Conservation (phyloP, 2,113 vertebrate species). For the Lonchura striata region DNA sequence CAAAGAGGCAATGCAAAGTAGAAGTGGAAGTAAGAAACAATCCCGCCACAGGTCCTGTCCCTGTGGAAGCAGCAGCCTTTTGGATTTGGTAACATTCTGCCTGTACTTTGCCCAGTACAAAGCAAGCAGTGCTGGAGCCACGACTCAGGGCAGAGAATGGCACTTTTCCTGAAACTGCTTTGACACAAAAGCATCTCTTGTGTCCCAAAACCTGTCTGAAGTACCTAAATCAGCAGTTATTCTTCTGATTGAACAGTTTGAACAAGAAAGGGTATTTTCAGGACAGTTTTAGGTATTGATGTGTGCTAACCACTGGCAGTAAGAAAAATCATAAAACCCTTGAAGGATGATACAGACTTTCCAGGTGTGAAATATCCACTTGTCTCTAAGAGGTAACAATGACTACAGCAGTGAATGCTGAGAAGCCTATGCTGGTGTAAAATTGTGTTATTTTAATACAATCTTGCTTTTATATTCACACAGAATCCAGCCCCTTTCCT, state of each 20-base stretch:
- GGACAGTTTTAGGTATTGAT: neutral
- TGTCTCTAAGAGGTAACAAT: neutral
- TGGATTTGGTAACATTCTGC: neutral
- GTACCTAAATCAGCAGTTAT: neutral
- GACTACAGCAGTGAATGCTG: neutral
- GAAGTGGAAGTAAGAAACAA: neutral
- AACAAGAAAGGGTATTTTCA: neutral
- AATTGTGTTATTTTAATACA: neutral
- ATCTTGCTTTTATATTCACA: neutral
- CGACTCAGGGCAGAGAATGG: neutral
- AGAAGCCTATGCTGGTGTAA: neutral
- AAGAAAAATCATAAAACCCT: neutral
- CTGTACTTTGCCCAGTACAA: neutral
- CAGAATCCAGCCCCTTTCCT: neutral
- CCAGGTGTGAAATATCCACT: neutral
- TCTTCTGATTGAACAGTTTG: neutral
- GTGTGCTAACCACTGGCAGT: neutral
- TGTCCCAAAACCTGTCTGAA: neutral
- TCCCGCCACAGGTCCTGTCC: neutral
- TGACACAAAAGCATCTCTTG: neutral
- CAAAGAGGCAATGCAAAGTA: neutral
- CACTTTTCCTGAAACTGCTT: neutral
- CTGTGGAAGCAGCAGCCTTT: neutral
- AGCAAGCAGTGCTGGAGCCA: neutral
- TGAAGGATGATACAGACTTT: neutral